Conservation (phyloP, 2,113 vertebrate genomes). For the Ammodytes marinus region DNA sequence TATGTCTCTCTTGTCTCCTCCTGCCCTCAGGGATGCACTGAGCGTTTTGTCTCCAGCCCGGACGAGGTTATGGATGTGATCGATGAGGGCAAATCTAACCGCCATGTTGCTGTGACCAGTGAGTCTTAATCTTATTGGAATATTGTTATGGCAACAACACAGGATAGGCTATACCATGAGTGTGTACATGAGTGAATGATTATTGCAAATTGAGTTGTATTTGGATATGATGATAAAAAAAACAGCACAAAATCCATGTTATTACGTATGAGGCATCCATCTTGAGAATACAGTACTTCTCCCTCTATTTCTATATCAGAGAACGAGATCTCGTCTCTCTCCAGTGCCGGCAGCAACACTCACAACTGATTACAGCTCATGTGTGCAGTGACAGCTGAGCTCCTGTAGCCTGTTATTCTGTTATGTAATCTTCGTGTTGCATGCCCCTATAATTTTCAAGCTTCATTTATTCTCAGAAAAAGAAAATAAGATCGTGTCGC, state of each 20-base stretch:
- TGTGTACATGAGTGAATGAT: not conserved
- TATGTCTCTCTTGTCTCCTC: conserved; percentile 1
- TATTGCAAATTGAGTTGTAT: not conserved
- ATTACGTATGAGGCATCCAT: not conserved
- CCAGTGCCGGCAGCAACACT: not conserved
- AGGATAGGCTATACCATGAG: not conserved
- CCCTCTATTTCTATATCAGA: not conserved
- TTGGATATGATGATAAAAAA: not conserved
- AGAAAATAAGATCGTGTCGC: conserved; percentile 8
- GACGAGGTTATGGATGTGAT: conserved; percentile 94
- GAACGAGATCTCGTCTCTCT: conserved; percentile 10
- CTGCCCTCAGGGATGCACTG: conserved; percentile 89
- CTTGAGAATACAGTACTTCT: not conserved
- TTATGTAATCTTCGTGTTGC: conserved; percentile 55
- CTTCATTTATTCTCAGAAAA: conserved; percentile 12
- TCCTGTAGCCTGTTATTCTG: conserved; percentile 37
- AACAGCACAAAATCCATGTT: not conserved
- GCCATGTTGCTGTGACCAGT: conserved; percentile 94
- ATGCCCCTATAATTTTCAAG: conserved; percentile 5
- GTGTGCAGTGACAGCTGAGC: conserved; percentile 44
- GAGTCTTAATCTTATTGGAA: conserved; percentile 63
- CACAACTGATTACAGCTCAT: conserved; percentile 3
- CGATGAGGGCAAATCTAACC: conserved; percentile 92
- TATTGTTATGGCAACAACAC: not conserved
- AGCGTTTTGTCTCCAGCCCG: conserved; percentile 93